A percentile compares a stretch with the other conserved stretches of the same genome.
Evolutionary conservation across 2,113 vertebrate genomes (phyloP).

Genomic region (Nycticebus coucang): DNA sequence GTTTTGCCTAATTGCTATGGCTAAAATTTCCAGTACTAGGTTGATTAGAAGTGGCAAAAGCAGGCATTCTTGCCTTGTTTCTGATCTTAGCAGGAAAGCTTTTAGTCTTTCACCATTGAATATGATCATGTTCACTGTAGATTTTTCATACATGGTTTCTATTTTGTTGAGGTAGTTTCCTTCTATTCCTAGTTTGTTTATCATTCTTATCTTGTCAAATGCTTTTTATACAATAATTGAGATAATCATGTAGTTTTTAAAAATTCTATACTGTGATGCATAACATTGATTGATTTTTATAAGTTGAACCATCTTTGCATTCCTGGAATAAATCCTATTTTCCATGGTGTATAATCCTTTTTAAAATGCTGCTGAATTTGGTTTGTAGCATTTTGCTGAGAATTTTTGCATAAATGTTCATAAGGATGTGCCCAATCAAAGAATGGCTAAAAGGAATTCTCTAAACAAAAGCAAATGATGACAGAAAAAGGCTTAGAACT

Average conservation of each 20-base stretch:
- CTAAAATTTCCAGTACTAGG: neutral
- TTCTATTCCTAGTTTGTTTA: neutral
- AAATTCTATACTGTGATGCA: neutral
- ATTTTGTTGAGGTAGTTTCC: neutral
- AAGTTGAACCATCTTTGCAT: neutral
- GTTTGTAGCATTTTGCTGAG: neutral
- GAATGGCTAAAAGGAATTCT: neutral
- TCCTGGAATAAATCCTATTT: neutral
- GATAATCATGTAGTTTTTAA: neutral
- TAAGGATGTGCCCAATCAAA: neutral
- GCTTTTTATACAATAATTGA: neutral
- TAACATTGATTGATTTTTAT: neutral
- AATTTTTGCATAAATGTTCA: neutral
- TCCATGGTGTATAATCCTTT: neutral
- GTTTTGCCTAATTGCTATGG: neutral
- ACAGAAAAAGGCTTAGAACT: neutral
- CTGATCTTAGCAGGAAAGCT: neutral
- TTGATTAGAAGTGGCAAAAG: neutral
- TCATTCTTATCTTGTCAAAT: neutral
- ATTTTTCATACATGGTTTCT: neutral
- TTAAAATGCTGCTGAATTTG: neutral
- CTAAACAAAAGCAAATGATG: neutral
- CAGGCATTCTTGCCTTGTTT: neutral
- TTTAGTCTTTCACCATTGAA: neutral
- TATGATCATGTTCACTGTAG: neutral